These are phyloP conservation scores for Hypolimnas misippus DNA, from an alignment of 2,888 invertebrate genomes.

Conservation along the genomic window DNA sequence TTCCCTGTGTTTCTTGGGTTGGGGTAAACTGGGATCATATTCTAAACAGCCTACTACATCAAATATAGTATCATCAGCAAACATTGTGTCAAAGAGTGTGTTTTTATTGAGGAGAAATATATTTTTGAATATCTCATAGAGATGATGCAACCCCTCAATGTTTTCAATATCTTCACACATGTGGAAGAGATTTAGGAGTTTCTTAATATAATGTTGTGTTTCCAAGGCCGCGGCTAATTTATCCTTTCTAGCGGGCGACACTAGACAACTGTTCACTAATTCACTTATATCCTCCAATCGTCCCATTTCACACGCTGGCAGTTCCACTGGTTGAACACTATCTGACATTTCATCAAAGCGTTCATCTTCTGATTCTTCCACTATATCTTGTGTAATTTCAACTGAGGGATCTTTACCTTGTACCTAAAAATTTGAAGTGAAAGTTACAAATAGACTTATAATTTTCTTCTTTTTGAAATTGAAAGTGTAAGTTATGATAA, in stretches of 20 bases:
- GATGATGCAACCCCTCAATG: slow-evolving; percentile 95
- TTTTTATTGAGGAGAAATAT: slow-evolving; percentile 99
- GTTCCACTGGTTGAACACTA: slow-evolving; percentile 95
- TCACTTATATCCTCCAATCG: slow-evolving; percentile 98
- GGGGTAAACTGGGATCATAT: slow-evolving; percentile 95
- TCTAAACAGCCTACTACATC: slow-evolving; percentile 99
- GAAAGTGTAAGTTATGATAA: neutral
- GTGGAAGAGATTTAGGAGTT: slow-evolving; percentile 96
- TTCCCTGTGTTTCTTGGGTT: slow-evolving; percentile 97
- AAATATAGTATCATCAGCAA: slow-evolving; percentile 97
- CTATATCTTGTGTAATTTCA: slow-evolving; percentile 98
- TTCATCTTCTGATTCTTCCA: slow-evolving; percentile 98
- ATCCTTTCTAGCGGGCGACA: slow-evolving; percentile 95
- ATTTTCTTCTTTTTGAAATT: neutral
- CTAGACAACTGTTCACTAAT: slow-evolving; percentile 93
- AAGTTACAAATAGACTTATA: neutral
- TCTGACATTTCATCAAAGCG: slow-evolving; percentile 98
- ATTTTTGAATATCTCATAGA: slow-evolving; percentile 99
- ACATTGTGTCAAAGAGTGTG: slow-evolving; percentile 98
- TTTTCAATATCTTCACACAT: slow-evolving; percentile 99
- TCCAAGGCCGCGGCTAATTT: slow-evolving; percentile 97
- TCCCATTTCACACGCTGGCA: slow-evolving; percentile 97
- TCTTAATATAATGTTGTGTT: slow-evolving; percentile 97
- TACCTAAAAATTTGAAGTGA: slow-evolving; percentile 83
- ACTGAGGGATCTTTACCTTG: slow-evolving; percentile 99